Evolutionary conservation across 2,113 vertebrate species (phyloP).

Genomic region (Hippotragus niger): DNA sequence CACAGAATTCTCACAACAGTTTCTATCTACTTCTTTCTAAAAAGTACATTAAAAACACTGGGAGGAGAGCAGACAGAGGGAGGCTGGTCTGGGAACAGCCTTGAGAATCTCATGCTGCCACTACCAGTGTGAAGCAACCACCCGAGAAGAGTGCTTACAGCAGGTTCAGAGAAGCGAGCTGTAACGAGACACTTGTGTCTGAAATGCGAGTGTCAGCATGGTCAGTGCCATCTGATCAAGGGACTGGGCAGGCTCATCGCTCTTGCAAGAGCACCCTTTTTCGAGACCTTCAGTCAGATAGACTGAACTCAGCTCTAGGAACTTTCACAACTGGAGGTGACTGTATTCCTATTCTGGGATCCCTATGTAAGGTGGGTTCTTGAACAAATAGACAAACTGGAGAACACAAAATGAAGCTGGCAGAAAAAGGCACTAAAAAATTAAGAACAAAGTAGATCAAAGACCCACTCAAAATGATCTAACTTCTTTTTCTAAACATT

Average conservation of each 20-base stretch:
- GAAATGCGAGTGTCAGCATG: conserved; percentile 37
- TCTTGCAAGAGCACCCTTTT: conserved; percentile 58
- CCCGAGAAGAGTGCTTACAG: conserved; percentile 4
- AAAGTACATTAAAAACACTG: background rate
- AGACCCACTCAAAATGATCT: background rate
- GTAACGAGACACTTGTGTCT: conserved; percentile 38
- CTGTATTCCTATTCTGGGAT: background rate
- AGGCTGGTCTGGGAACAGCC: background rate
- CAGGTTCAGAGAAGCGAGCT: conserved; percentile 50
- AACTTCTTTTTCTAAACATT: conserved; percentile 20
- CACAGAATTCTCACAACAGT: background rate
- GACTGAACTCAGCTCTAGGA: conserved; percentile 12
- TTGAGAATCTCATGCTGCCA: conserved; percentile 52
- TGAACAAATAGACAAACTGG: background rate
- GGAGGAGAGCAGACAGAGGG: background rate
- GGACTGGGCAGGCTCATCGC: background rate
- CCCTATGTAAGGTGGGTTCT: background rate
- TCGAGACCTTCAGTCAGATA: conserved; percentile 20
- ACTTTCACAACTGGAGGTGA: background rate
- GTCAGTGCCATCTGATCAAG: conserved; percentile 42
- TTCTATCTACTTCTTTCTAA: background rate
- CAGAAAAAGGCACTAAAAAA: background rate
- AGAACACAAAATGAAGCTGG: background rate
- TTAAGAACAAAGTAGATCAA: background rate
- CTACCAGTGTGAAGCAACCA: background rate